These are phyloP conservation scores for Coreoperca whiteheadi DNA, from an alignment of 2,113 vertebrate species.

Conservation along the genomic window DNA sequence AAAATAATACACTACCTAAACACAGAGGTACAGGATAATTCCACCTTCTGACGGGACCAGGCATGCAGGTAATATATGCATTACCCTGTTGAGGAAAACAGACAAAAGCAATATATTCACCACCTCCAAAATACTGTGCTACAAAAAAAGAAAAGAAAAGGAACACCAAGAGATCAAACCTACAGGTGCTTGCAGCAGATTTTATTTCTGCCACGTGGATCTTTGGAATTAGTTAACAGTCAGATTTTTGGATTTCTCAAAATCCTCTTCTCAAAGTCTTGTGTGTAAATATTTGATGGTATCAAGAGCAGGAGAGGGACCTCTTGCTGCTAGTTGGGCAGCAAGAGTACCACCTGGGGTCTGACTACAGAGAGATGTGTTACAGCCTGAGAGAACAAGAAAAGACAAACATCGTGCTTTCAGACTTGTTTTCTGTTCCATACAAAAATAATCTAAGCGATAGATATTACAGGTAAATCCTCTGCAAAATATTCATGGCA, in stretches of 20 bases:
- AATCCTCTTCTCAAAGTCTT: conserved; percentile 36
- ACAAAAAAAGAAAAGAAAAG: conserved; percentile 12
- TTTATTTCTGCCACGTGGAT: conserved; percentile 19
- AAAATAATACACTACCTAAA: conserved; percentile 86
- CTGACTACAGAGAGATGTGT: conserved; percentile 36
- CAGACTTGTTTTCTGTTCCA: not conserved
- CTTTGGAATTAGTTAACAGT: conserved; percentile 34
- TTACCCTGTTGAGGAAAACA: conserved; percentile 88
- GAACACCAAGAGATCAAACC: conserved; percentile 33
- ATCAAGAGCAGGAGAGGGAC: conserved; percentile 20
- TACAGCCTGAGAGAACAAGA: conserved; percentile 26
- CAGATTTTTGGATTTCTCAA: conserved; percentile 23
- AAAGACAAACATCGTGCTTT: conserved; percentile 33
- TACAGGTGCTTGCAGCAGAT: conserved; percentile 23
- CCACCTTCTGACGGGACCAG: conserved; percentile 98
- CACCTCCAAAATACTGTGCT: conserved; percentile 2
- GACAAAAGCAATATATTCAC: conserved; percentile 53
- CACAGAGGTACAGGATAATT: conserved; percentile 97
- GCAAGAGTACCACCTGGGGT: conserved; percentile 20
- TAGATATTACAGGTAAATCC: conserved; percentile 8
- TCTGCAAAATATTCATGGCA: conserved; percentile 22
- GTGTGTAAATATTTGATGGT: conserved; percentile 58
- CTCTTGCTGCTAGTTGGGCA: conserved; percentile 28
- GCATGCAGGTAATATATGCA: conserved; percentile 98
- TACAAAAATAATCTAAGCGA: not conserved